Evolutionary conservation across 2,888 invertebrate genomes (phyloP).

Genomic region (Aricia artaxerxes): DNA sequence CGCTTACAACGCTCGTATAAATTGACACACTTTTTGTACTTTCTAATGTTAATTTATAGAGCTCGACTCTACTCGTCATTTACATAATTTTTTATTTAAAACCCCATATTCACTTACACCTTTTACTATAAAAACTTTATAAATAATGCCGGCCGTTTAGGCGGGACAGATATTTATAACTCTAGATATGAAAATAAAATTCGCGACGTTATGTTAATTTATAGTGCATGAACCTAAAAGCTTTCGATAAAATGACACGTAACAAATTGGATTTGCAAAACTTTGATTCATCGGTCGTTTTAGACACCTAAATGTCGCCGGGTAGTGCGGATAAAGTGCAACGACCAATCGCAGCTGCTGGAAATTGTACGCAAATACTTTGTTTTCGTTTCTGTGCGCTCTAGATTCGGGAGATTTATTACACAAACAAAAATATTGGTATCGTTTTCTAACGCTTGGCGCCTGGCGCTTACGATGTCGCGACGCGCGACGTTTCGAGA

Average conservation of each 20-base stretch:
- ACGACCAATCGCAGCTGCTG: neutral
- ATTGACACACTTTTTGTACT: slow-evolving; percentile 29
- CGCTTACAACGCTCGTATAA: slow-evolving; percentile 14
- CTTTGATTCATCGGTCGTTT: slow-evolving; percentile 19
- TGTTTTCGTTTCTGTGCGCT: neutral
- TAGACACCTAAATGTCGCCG: neutral
- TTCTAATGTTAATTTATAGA: slow-evolving; percentile 27
- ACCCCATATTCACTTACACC: slow-evolving; percentile 25
- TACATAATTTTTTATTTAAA: slow-evolving; percentile 23
- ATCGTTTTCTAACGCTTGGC: neutral
- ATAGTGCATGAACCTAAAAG: slow-evolving; percentile 11
- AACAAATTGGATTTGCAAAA: slow-evolving; percentile 22
- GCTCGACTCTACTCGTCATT: neutral
- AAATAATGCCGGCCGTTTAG: slow-evolving; percentile 21
- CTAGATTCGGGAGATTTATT: neutral
- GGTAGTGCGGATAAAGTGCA: neutral
- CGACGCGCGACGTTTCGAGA: neutral
- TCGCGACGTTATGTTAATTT: slow-evolving; percentile 24
- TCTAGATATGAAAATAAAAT: slow-evolving; percentile 7
- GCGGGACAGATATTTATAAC: slow-evolving; percentile 14
- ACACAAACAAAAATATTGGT: neutral
- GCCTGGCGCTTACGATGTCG: neutral
- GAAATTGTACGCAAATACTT: neutral
- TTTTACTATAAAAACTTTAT: slow-evolving; percentile 30
- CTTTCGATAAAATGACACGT: slow-evolving; percentile 9